These are phyloP conservation scores for Anastrepha obliqua DNA, from an alignment of 1,140 invertebrate genomes.

Conservation along the genomic window DNA sequence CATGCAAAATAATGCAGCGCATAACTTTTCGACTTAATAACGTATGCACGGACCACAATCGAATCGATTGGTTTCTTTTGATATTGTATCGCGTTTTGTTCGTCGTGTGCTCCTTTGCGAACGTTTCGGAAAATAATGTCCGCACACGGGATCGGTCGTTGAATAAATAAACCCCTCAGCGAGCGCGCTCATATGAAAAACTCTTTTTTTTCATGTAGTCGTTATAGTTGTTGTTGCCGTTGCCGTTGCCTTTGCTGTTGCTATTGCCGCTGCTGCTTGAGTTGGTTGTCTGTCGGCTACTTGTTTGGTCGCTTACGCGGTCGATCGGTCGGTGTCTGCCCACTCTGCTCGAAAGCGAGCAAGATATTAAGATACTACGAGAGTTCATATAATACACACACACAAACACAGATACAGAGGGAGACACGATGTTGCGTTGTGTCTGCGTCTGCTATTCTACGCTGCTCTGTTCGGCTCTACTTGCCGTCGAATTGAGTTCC, in stretches of 20 bases:
- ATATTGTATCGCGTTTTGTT: slow-evolving; percentile 38
- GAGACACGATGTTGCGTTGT: slow-evolving; percentile 10
- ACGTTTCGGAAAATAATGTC: slow-evolving; percentile 72
- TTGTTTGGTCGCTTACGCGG: slow-evolving; percentile 21
- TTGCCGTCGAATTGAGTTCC: not conserved
- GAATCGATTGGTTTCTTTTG: slow-evolving; percentile 38
- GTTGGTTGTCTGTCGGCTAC: not conserved
- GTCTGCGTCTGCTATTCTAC: not conserved
- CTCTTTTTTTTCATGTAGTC: slow-evolving; percentile 16
- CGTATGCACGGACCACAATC: not conserved
- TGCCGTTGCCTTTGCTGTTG: not conserved
- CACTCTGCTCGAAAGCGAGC: slow-evolving; percentile 34
- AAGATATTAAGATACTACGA: slow-evolving; percentile 50
- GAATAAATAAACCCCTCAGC: slow-evolving; percentile 69
- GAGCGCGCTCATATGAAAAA: slow-evolving; percentile 48
- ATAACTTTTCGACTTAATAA: not conserved
- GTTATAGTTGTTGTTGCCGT: slow-evolving; percentile 15
- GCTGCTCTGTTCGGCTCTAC: not conserved
- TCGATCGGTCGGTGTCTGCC: slow-evolving; percentile 24
- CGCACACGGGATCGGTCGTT: slow-evolving; percentile 70
- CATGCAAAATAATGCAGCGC: not conserved
- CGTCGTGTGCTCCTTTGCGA: slow-evolving; percentile 60
- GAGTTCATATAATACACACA: not conserved
- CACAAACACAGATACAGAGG: not conserved
- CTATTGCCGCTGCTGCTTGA: not conserved